Conservation (phyloP, 2,113 vertebrate genomes). For the Pelecanus crispus region DNA sequence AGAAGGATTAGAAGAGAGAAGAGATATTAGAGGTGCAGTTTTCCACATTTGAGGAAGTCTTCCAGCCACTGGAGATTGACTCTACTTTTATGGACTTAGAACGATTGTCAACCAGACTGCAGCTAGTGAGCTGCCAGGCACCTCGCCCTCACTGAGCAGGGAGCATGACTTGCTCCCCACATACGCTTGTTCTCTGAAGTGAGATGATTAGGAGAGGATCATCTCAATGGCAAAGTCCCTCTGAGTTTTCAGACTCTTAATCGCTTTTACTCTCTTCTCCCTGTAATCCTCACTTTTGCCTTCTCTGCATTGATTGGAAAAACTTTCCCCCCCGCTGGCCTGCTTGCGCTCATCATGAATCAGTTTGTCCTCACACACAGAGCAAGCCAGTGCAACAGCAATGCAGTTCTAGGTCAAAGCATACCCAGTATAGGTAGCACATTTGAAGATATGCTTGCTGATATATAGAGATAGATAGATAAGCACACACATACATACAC, state of each 20-base stretch:
- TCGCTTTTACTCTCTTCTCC: not conserved
- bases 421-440: rapidly evolving
- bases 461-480: too few species aligned
- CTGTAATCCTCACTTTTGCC: not conserved
- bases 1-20: not conserved
- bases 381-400: not conserved
- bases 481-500: rapidly evolving
- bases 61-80: not conserved
- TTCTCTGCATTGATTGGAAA: not conserved
- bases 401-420: not conserved
- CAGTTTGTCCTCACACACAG: not conserved
- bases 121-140: not conserved
- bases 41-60: not conserved
- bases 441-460: not conserved
- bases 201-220: not conserved
- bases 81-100: too few species aligned
- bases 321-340: not conserved
- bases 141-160: rapidly evolving
- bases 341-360: not conserved
- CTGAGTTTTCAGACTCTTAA: not conserved
- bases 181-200: not conserved
- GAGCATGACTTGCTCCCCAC: not conserved
- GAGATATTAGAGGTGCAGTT: not conserved
- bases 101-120: not conserved
- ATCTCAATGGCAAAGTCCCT: not conserved